Evolutionary conservation across 2,113 vertebrate species (phyloP).

Genomic region (Cephalopterus ornatus): DNA sequence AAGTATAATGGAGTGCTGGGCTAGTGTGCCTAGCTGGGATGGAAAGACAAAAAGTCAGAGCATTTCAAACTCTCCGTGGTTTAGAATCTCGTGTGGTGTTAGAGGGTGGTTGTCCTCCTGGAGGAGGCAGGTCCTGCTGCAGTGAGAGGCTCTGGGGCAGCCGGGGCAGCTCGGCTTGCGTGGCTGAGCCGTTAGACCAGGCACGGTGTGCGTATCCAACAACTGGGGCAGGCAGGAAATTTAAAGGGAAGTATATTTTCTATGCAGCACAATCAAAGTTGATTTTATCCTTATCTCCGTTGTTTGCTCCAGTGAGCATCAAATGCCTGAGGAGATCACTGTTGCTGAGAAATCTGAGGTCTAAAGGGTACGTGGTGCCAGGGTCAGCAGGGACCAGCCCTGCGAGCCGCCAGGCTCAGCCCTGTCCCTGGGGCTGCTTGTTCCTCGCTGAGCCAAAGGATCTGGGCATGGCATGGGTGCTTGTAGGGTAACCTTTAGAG

Average conservation of each 20-base stretch:
- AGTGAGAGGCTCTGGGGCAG: neutral
- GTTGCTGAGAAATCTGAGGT: neutral
- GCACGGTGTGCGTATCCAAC: neutral
- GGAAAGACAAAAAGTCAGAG: neutral
- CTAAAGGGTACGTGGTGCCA: neutral
- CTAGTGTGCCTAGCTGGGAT: neutral
- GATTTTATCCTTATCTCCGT: constrained; percentile 29
- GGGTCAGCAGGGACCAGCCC: neutral
- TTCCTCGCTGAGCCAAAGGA: neutral
- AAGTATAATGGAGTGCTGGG: neutral
- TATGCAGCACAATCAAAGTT: constrained; percentile 45
- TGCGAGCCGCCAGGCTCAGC: neutral
- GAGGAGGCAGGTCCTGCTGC: neutral
- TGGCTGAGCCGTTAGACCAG: neutral
- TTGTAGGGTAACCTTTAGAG: neutral
- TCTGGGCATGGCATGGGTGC: neutral
- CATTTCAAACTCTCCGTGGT: neutral
- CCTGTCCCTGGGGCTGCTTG: neutral
- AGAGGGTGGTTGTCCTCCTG: neutral
- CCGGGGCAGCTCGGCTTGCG: neutral
- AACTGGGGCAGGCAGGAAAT: constrained; percentile 41
- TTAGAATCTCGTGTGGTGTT: neutral
- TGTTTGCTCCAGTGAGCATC: constrained; percentile 20
- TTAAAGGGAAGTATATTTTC: constrained; percentile 53
- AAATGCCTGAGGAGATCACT: neutral